Conservation (phyloP, 2,888 invertebrate genomes). For the Rotaria socialis region DNA sequence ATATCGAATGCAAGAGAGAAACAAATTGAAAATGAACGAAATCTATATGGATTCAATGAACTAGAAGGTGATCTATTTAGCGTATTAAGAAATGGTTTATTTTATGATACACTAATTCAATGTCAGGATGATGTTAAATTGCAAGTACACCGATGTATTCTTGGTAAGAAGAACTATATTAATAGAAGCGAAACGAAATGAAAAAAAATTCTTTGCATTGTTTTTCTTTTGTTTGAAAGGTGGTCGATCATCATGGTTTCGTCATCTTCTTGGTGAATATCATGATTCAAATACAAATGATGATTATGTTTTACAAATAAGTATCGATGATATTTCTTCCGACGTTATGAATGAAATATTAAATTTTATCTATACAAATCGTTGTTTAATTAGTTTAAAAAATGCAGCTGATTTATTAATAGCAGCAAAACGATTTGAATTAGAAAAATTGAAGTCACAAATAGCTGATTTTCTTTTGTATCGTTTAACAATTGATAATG, state of each 20-base stretch:
- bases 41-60: background rate
- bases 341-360: slow-evolving; percentile 11
- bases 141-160: slow-evolving; percentile 36
- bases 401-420: slow-evolving; percentile 19
- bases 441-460: slow-evolving; percentile 1
- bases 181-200: too few species aligned
- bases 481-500: slow-evolving; percentile 14
- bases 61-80: slow-evolving; percentile 23
- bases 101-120: background rate
- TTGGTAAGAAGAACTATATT: background rate
- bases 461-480: background rate
- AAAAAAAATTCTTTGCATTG: too few species aligned
- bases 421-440: slow-evolving; percentile 14
- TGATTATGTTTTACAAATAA: slow-evolving; percentile 37
- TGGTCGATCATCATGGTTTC: slow-evolving; percentile 6
- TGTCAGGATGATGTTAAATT: slow-evolving; percentile 18
- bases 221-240: background rate
- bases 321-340: background rate
- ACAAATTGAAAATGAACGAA: background rate
- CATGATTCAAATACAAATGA: background rate
- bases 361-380: slow-evolving; percentile 30
- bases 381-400: slow-evolving; percentile 26
- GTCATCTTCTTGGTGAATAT: background rate
- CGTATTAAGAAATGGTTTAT: background rate
- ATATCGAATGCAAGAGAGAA: background rate